Conservation (phyloP, 2,113 vertebrate genomes). For the Tonatia bakeri region DNA sequence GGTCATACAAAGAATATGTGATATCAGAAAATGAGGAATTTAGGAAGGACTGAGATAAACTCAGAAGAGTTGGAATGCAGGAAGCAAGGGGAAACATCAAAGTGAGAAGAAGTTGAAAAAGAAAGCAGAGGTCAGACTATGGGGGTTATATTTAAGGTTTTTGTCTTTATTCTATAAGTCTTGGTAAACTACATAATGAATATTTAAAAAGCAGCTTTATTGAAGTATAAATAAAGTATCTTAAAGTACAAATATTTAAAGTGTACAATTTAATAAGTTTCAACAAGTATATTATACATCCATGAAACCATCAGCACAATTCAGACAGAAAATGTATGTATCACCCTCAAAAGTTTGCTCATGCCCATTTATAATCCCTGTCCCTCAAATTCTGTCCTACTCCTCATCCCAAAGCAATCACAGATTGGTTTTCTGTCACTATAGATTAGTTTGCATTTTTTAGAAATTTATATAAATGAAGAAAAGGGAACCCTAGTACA, state of each 20-base stretch:
- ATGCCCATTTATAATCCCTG: not conserved
- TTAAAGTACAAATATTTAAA: not conserved
- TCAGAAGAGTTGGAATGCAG: not conserved
- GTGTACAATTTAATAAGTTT: not conserved
- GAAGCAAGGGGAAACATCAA: not conserved
- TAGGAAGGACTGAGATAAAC: not conserved
- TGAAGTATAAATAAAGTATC: not conserved
- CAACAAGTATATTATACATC: not conserved
- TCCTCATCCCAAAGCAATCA: not conserved
- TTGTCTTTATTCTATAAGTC: not conserved
- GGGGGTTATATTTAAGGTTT: not conserved
- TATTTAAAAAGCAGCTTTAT: not conserved
- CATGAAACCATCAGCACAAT: not conserved
- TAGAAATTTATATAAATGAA: not conserved
- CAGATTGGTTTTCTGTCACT: not conserved
- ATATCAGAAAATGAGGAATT: not conserved
- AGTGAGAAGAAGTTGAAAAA: not conserved
- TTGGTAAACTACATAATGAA: not conserved
- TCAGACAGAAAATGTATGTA: not conserved
- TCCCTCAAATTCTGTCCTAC: not conserved
- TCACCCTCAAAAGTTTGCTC: not conserved
- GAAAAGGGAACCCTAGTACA: too few relatives aligned
- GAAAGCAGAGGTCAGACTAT: not conserved
- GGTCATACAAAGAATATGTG: not conserved
- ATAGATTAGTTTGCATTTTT: not conserved